Conservation (phyloP, 2,113 vertebrate genomes). For the Embiotoca jacksoni region DNA sequence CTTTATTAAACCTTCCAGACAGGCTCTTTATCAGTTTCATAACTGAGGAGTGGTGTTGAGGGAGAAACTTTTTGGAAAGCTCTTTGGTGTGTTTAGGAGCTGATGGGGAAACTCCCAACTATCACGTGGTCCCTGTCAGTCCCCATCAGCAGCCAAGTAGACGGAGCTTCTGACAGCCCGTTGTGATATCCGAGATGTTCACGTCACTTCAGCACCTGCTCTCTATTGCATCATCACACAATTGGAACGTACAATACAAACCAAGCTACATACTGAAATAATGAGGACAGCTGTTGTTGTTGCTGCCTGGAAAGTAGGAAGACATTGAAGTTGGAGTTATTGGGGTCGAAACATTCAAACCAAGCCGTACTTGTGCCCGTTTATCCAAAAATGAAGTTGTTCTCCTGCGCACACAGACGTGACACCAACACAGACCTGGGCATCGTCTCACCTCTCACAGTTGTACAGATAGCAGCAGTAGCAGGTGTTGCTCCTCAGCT, state of each 20-base stretch:
- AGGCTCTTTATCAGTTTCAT: background rate
- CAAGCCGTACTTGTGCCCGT: background rate
- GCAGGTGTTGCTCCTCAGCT: constrained; percentile 91
- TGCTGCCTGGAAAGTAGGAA: too few species aligned
- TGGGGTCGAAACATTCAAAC: background rate
- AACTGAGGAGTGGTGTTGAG: background rate
- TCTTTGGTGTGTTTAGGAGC: too few species aligned
- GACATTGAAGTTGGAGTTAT: background rate
- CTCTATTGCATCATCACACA: too few species aligned
- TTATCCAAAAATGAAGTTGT: too few species aligned
- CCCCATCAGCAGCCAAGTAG: background rate
- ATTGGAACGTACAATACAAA: too few species aligned
- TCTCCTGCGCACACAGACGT: background rate
- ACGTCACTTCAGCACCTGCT: too few species aligned
- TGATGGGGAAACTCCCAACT: background rate
- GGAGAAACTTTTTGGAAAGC: background rate
- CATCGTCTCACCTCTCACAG: constrained; percentile 88
- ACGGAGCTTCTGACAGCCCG: background rate
- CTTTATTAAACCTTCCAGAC: background rate
- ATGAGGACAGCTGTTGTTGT: too few species aligned
- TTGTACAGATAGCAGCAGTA: constrained; percentile 96
- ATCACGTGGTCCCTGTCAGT: background rate
- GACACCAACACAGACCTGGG: background rate
- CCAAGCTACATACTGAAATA: too few species aligned
- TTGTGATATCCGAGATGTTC: too few species aligned